Evolutionary conservation across 2,888 invertebrate species (phyloP), one percentile per base, ranked within the genome.

Genomic region (Empis livida): DNA sequence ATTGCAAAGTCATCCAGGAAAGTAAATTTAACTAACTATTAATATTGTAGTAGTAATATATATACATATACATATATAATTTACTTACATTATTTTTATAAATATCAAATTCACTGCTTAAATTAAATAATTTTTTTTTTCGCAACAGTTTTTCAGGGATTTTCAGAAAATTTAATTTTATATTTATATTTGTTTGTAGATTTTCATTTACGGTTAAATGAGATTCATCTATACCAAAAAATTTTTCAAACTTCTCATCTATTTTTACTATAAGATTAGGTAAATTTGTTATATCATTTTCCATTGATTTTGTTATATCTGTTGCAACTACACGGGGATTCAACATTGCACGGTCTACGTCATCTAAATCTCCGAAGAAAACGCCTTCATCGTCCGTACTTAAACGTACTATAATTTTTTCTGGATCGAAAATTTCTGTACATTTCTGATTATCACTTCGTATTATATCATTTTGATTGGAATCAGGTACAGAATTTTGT

Each of bases 311-410:
- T 14, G 63, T 52, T 27, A 65, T 60, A 52, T 64, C 63, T 9
- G 55, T 52, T 1, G 59, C 54, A 42, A 59, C 53, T 9, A 62
- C 59, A 27, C 56, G 55, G 3, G 64, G 64, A 30, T 60, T 61
- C 4, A 65, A 49, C 56, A 62, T 58, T 31, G 50, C 55, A 5
- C 52, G 52, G 13, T 61, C 63, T 27, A 57, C 53, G 40, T 65
- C 64, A 49, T 65, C 64, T 17, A 60, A 46, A 51, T 67, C 68
- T 47, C 65, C 58, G 52, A 68, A 61, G 49, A 55, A 62, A 48
- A 67, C 59, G 49, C 67, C 67, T 53, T 67, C 67, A 51, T 66
- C 65, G 51, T 67, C 60, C 45, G 51, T 37, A 45, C 50, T 53
- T 23, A 58, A 46, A 43, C 58, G 53, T 40, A 49, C 42, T 20